Evolutionary conservation across 2,113 vertebrate species (phyloP), one percentile per base, ranked within the genome.

Genomic region (Piaya cayana): DNA sequence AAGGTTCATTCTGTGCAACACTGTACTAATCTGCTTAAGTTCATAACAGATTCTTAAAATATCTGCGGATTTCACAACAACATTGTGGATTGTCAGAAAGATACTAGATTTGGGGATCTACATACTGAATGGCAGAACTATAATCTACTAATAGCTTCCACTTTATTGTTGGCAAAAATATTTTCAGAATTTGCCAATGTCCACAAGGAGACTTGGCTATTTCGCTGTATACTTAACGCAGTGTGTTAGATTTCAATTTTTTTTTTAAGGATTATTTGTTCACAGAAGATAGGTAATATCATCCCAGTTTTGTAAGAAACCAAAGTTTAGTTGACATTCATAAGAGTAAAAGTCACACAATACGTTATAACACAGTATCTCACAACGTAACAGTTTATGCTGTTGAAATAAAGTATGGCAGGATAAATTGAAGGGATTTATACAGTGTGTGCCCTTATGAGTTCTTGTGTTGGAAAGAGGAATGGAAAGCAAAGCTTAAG

Each of bases 371-470:
- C 85, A 94, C 64, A 32, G 65, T 86, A 56, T 91, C 86, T 93
- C 82, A 80, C 53, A 86, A 71, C 84, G 86, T 94, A 92, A 92
- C 92, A 83, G 85, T 93, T 94, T 95, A 78, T 90, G 53, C 88
- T 91, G 68, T 90, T 88, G 82, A 64, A 94, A 84, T 85, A 95
- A 96, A 79, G 92, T 88, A 95, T 93, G 92, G 64, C 74, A 95
- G 70, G 74, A 88, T 96, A 91, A 86, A 77, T 37, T 22, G 58
- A 82, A 94, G 50, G 37, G 68, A 81, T 91, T 96, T 92, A 90
- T 92, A 81, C 74, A 92, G 75, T 64, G 52, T 81, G 39, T 64
- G 62, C 72, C 60, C 45, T 85, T 96, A 80, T 30, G 55, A 60
- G 71, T 91, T 94, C 49, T 85, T 37, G 5, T 86, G 70, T 91